A percentile compares a stretch with the other conserved stretches of the same genome.
phyloP scores from a whole-genome alignment of 2,113 vertebrate genomes.

The Hemichromis elongatus region DNA sequence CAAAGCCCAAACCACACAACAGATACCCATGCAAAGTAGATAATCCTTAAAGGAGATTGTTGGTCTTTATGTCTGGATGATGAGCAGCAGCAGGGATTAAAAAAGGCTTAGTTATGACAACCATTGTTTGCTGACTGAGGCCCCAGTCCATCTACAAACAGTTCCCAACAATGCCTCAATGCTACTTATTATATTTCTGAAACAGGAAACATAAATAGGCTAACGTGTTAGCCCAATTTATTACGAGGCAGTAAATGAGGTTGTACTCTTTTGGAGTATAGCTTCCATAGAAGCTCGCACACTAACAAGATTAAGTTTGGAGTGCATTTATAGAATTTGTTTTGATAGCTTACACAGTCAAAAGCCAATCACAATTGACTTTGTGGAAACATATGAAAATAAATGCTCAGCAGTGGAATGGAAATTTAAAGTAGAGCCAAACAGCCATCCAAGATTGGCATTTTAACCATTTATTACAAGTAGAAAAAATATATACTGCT shows the following conservation, averaged over 20 bases:
- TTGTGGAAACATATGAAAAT: neutral
- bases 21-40: conserved; percentile 32
- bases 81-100: conserved; percentile 48
- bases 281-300: neutral
- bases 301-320: neutral
- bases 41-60: conserved; percentile 65
- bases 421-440: conserved; percentile 3
- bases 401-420: neutral
- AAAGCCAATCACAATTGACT: neutral
- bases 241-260: neutral
- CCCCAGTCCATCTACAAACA: neutral
- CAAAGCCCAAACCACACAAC: conserved; percentile 7
- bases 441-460: neutral
- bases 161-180: neutral
- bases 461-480: neutral
- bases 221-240: neutral
- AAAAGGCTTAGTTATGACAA: conserved; percentile 49
- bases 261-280: neutral
- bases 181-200: neutral
- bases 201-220: neutral
- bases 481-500: neutral
- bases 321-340: neutral
- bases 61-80: conserved; percentile 41
- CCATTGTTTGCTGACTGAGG: conserved; percentile 29
- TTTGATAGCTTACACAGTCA: neutral